Evolutionary conservation across 2,113 vertebrate species (phyloP).

Genomic region (Litocranius walleri): DNA sequence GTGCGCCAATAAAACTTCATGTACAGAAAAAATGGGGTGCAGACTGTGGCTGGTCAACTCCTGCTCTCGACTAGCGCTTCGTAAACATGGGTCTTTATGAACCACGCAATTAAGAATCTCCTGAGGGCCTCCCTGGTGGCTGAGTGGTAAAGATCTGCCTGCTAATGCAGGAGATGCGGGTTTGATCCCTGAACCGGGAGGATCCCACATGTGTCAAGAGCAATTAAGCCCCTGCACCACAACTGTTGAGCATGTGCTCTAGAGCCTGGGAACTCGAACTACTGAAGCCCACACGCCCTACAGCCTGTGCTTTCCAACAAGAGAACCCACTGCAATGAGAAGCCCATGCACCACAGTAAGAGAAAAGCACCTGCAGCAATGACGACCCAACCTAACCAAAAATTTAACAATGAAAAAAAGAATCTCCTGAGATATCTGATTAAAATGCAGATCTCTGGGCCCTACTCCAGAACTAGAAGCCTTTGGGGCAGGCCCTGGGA

Average conservation of each 20-base stretch:
- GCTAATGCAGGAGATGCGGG: background rate
- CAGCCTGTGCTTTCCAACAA: background rate
- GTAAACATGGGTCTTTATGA: background rate
- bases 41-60: background rate
- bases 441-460: background rate
- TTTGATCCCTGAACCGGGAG: background rate
- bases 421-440: background rate
- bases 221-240: background rate
- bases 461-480: background rate
- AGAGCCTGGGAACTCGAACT: background rate
- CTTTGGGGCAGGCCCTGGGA: background rate
- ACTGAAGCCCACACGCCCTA: background rate
- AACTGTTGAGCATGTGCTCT: background rate
- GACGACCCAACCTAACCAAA: background rate
- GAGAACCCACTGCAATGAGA: background rate
- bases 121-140: background rate
- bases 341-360: rapidly evolving
- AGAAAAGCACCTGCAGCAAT: background rate
- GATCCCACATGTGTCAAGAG: background rate
- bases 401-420: background rate
- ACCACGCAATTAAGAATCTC: background rate
- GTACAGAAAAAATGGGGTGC: background rate
- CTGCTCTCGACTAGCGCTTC: background rate
- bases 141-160: background rate
- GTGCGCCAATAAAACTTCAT: background rate